These are phyloP conservation scores for Trachelus stipa DNA, from an alignment of 2,888 invertebrate genomes.

Conservation along the genomic window DNA sequence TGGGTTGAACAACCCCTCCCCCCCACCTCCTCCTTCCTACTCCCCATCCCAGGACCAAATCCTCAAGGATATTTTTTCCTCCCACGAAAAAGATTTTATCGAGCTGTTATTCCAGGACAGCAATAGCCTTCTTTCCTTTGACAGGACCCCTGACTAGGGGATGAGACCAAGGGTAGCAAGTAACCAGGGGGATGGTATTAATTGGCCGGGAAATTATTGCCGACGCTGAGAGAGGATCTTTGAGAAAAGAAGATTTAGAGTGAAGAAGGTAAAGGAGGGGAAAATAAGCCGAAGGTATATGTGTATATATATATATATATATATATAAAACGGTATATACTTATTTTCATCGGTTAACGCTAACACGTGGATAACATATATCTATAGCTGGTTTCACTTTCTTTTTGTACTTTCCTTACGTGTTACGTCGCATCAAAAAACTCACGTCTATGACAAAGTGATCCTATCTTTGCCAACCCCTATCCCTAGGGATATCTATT, in stretches of 20 bases:
- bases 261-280: neutral
- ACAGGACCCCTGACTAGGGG: neutral
- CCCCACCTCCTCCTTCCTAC: fast-evolving
- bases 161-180: neutral
- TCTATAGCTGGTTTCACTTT: neutral
- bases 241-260: neutral
- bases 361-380: neutral
- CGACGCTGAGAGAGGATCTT: neutral
- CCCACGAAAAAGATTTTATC: neutral
- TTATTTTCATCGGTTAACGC: neutral
- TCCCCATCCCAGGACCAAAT: neutral
- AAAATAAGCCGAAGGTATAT: neutral
- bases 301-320: no score
- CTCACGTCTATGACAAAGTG: neutral
- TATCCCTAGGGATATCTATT: neutral
- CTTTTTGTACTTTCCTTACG: neutral
- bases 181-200: neutral
- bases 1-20: neutral
- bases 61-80: neutral
- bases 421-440: neutral
- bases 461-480: neutral
- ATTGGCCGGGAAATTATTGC: neutral
- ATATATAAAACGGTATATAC: neutral
- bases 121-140: neutral
- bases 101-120: neutral